Base-by-base conservation (phyloP, 1,140 invertebrate genomes). In the Augochlora pura region DNA sequence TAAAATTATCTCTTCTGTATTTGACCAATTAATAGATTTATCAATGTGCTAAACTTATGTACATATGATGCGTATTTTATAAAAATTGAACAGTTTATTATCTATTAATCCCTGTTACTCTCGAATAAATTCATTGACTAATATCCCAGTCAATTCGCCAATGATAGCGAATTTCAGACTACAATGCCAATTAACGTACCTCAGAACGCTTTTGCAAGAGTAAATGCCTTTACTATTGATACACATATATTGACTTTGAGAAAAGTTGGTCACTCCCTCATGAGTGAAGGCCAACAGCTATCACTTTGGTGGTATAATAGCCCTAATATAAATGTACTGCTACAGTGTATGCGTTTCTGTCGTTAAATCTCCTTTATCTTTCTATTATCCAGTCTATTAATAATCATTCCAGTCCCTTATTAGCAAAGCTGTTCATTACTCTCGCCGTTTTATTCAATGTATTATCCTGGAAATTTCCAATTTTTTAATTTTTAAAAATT, bases 251-350 rank as follows among this genome's bases (percentile, higher is more conserved):
- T 23, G 16, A 81, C 46, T 77, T 81, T 76, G 66, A 75, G 73
- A 77, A 81, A 81, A 81, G 75, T 66, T 82, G 77, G 76, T 80
- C 77, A 85, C 83, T 83, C 81, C 83, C 81, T 73, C 83, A 66
- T 75, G 62, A 81, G 2, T 46, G 65, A 85, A 85, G 83, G 83
- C 78, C 78, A 84, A 85, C 83, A 67, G 83, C 83, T 85, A 85
- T 85, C 83, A 85, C 83, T 77, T 82, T 70, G 73, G 77, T 69
- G 52, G 74, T 77, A 83, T 64, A 83, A 80, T 71, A 49, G 62
- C 27, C 73, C 82, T 83, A 81, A 62, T 46, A 70, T 76, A 65
- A 32, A 38, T 39, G 59, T 42, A 69, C 63, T 76, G 38, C 80
- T 80, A 27, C n/a, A n/a, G 49, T 59, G 14, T 52, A 60, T 12